phyloP scores from a whole-genome alignment of 2,797 vertebrate species.

The Anisognathus igniventris region DNA sequence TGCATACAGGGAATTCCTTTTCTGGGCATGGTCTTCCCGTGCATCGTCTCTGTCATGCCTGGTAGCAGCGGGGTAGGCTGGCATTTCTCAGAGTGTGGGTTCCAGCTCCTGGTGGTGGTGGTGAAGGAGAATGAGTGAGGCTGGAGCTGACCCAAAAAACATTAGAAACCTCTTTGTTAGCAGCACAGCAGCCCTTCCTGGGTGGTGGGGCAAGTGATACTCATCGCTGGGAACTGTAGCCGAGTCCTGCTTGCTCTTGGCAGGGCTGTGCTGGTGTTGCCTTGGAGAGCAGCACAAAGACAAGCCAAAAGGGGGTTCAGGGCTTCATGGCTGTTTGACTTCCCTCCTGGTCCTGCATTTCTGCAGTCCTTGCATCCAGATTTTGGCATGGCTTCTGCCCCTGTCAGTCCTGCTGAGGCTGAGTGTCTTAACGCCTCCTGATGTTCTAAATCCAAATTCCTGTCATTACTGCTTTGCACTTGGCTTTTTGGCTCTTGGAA shows the following conservation, averaged over 20 bases:
- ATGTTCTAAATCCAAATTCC: background rate
- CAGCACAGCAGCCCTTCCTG: background rate
- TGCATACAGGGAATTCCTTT: background rate
- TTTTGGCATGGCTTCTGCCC: background rate
- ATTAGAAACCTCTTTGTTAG: conserved; percentile 32
- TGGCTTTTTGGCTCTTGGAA: background rate
- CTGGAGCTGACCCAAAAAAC: conserved; percentile 34
- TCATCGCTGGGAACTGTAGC: background rate
- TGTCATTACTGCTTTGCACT: background rate
- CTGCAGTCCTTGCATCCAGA: background rate
- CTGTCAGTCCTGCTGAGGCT: background rate
- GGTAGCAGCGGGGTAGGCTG: background rate
- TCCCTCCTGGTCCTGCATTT: background rate
- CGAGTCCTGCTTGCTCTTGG: conserved; percentile 3
- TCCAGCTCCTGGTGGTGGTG: conserved; percentile 2
- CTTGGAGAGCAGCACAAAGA: conserved; percentile 12
- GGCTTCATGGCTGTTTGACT: background rate
- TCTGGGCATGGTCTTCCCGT: background rate
- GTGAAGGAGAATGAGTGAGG: conserved; percentile 4
- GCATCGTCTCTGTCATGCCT: rapidly evolving
- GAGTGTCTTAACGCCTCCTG: background rate
- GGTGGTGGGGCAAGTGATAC: background rate
- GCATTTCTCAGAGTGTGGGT: background rate
- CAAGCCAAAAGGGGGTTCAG: background rate
- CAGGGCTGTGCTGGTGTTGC: background rate